These are phyloP conservation scores for Siniperca chuatsi DNA, from an alignment of 2,113 vertebrate genomes.

Conservation along the genomic window DNA sequence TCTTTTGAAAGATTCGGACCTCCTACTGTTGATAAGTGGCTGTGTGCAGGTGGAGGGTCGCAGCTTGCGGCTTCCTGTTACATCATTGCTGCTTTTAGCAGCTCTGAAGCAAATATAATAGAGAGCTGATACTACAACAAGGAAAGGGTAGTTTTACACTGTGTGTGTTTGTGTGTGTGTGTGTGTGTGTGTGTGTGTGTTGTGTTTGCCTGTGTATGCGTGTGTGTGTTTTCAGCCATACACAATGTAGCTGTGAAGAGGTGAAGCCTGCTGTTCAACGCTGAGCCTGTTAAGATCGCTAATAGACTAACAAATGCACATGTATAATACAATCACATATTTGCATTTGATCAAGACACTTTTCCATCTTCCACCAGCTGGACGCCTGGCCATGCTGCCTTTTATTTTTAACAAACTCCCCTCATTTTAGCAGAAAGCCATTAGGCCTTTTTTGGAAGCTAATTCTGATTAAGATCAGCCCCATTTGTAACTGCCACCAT, in stretches of 20 bases:
- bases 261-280: not conserved
- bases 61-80: slow-evolving; percentile 42
- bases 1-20: slow-evolving; percentile 26
- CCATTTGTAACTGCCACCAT: slow-evolving; percentile 74
- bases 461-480: slow-evolving; percentile 72
- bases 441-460: slow-evolving; percentile 63
- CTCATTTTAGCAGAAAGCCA: slow-evolving; percentile 63
- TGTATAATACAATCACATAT: not conserved
- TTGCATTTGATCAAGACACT: not conserved
- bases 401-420: slow-evolving; percentile 68
- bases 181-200: not conserved
- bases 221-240: not conserved
- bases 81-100: slow-evolving; percentile 60
- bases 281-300: not conserved
- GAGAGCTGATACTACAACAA: slow-evolving; percentile 17
- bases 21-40: slow-evolving; percentile 51
- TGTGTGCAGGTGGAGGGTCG: slow-evolving; percentile 54
- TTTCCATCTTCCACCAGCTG: not conserved
- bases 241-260: not conserved
- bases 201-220: not conserved
- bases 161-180: not conserved
- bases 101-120: slow-evolving; percentile 50
- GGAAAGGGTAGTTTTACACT: slow-evolving; percentile 9
- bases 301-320: not conserved
- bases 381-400: not conserved